A percentile compares a stretch with the other conserved stretches of the same genome.
These are phyloP conservation scores for Brachyistius frenatus DNA, from an alignment of 2,113 vertebrate species.

Conservation along the genomic window DNA sequence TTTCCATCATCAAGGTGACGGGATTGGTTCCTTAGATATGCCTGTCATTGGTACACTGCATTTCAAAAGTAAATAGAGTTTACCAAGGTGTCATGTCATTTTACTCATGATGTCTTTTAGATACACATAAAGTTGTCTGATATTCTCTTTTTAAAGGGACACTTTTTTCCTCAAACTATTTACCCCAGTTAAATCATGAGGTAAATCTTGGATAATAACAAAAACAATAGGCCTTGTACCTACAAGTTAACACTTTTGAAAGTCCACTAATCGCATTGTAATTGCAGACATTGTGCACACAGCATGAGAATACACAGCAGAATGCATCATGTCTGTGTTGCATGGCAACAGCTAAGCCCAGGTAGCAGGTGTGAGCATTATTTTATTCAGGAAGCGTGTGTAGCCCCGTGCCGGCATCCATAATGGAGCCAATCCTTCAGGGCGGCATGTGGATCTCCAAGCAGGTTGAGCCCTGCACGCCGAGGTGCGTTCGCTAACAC, in stretches of 20 bases:
- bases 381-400: slow-evolving; percentile 75
- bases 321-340: slow-evolving; percentile 70
- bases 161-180: neutral
- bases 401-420: slow-evolving; percentile 72
- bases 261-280: slow-evolving; percentile 70
- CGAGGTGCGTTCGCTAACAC: slow-evolving; percentile 71
- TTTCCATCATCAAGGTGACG: too few species aligned
- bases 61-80: too few species aligned
- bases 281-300: slow-evolving; percentile 70
- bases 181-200: slow-evolving; percentile 1
- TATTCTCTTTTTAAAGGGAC: neutral
- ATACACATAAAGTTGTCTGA: neutral
- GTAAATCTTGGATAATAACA: slow-evolving; percentile 10
- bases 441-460: slow-evolving; percentile 70
- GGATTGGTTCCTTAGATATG: too few species aligned
- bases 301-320: slow-evolving; percentile 54
- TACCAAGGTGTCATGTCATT: too few species aligned
- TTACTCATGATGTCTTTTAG: too few species aligned
- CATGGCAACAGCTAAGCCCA: slow-evolving; percentile 76
- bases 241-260: slow-evolving; percentile 53
- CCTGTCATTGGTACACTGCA: too few species aligned
- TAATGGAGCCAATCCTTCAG: slow-evolving; percentile 81
- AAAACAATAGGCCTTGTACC: slow-evolving; percentile 41
- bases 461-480: slow-evolving; percentile 76
- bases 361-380: slow-evolving; percentile 80